Evolutionary conservation across 1,140 invertebrate species (phyloP), one percentile per base, ranked within the genome.

Genomic region (Drosophila baimaii): DNA sequence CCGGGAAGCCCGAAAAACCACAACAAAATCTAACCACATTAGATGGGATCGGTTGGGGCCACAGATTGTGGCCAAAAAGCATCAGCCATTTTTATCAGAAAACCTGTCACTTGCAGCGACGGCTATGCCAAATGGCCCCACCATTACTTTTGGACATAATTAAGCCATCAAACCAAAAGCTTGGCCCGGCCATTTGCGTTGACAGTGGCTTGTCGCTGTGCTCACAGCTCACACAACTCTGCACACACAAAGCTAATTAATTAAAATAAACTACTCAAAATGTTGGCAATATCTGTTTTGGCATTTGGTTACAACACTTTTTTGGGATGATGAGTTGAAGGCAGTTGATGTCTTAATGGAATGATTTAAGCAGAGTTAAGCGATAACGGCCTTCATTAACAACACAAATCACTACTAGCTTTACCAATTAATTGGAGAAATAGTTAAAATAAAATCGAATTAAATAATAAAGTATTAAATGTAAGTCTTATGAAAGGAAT

Each of bases 61-160:
- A 47, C 21, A 35, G 31, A 47, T 55, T 57, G 19, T 37, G 27
- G 54, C 25, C 27, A 41, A 75, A 75, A 75, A 75, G 44, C 59
- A 64, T 75, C 43, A 44, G 29, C 72, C 52, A 65, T 54, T 57
- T 70, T 75, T 84, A 80, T 84, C 59, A 56, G 27, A 66, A 83
- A 84, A 80, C 72, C 73, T 59, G 81, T 84, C 79, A 79, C 47
- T 62, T 72, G 72, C 47, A 56, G 49, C 29, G 31, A 10, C 29
- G 31, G 8, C 66, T 79, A 78, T 75, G 72, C 62, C 56, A 81
- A 79, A 77, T 79, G 71, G 64, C 64, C 46, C 49, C 49, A 35
- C 71, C 83, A 83, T 86, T 77, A 77, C 49, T 88, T 88, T 86
- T 86, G 83, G 83, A 86, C 83, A 86, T 86, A 86, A 86, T 86